Percentiles rank a stretch among this genome's conserved stretches.
Evolutionary conservation across 2,113 vertebrate genomes (phyloP).

Genomic region (Electrona antarctica): DNA sequence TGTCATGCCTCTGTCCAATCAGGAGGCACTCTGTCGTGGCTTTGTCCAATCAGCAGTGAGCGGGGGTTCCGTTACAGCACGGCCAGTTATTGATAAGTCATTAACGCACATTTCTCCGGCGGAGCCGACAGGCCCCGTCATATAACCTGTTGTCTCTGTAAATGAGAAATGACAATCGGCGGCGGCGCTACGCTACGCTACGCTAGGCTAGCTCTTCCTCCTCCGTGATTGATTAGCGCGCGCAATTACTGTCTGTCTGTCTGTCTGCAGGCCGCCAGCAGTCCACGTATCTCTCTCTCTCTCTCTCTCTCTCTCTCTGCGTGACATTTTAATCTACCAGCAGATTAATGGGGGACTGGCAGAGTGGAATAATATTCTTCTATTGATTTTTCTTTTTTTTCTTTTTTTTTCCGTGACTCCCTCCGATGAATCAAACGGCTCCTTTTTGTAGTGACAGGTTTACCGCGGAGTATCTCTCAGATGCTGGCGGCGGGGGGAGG

Average conservation of each 20-base stretch:
- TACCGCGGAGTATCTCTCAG: slow-evolving; percentile 44
- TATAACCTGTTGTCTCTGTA: slow-evolving; percentile 70
- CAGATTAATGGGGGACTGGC: slow-evolving; percentile 70
- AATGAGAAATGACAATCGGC: slow-evolving; percentile 71
- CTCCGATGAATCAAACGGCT: slow-evolving; percentile 68
- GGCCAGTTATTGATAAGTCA: slow-evolving; percentile 65
- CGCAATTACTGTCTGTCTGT: slow-evolving; percentile 70
- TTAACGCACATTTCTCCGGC: slow-evolving; percentile 65
- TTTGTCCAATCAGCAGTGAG: slow-evolving; percentile 6
- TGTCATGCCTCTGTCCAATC: slow-evolving; percentile 21
- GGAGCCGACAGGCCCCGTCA: slow-evolving; percentile 50
- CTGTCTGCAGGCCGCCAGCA: slow-evolving; percentile 20
- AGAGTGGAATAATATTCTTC: slow-evolving; percentile 65
- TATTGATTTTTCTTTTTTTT: slow-evolving; percentile 58
- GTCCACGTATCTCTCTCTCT: slow-evolving; percentile 21
- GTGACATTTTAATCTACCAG: slow-evolving; percentile 75
- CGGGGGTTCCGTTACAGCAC: background rate
- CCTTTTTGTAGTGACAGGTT: slow-evolving; percentile 62
- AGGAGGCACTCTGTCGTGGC: no score
- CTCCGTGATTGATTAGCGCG: slow-evolving; percentile 74
- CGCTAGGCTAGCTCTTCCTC: background rate
- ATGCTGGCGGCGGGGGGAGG: slow-evolving; percentile 14
- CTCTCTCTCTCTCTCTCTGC: slow-evolving; percentile 24
- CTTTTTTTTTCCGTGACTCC: slow-evolving; percentile 29
- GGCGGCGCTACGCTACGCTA: background rate